Evolutionary conservation across 2,888 invertebrate species (phyloP).

Genomic region (Podotricha telesiphe): DNA sequence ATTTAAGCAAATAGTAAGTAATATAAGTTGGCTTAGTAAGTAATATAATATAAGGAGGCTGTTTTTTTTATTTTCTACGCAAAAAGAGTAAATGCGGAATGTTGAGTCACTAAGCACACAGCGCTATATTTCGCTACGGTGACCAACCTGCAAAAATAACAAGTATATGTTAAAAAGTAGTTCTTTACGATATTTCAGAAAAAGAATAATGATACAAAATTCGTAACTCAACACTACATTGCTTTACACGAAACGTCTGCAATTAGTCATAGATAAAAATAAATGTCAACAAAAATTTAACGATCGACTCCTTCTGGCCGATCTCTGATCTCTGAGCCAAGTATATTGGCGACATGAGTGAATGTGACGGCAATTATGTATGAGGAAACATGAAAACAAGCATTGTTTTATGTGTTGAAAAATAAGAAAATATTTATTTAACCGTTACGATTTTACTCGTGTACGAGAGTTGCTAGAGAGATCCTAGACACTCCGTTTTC

Average conservation of each 20-base stretch:
- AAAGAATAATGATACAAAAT: slow-evolving; percentile 3
- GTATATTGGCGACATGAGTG: slow-evolving; percentile 49
- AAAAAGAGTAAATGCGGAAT: too few relatives aligned
- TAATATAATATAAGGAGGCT: too few relatives aligned
- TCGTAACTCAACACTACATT: slow-evolving; percentile 36
- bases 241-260: slow-evolving; percentile 57
- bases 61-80: too few relatives aligned
- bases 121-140: not conserved
- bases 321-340: slow-evolving; percentile 53
- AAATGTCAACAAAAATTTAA: slow-evolving; percentile 63
- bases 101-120: not conserved
- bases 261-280: slow-evolving; percentile 73
- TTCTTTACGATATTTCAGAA: not conserved
- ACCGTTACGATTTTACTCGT: too few relatives aligned
- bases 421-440: too few relatives aligned
- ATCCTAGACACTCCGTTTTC: too few relatives aligned
- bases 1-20: too few relatives aligned
- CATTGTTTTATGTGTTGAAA: not conserved
- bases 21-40: too few relatives aligned
- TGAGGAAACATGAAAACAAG: not conserved
- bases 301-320: slow-evolving; percentile 46
- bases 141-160: not conserved
- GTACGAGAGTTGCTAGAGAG: too few relatives aligned
- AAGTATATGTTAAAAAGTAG: not conserved
- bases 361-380: slow-evolving; percentile 50